Evolutionary conservation across 2,888 invertebrate species (phyloP).

Genomic region (Drosophila suboccidentalis): DNA sequence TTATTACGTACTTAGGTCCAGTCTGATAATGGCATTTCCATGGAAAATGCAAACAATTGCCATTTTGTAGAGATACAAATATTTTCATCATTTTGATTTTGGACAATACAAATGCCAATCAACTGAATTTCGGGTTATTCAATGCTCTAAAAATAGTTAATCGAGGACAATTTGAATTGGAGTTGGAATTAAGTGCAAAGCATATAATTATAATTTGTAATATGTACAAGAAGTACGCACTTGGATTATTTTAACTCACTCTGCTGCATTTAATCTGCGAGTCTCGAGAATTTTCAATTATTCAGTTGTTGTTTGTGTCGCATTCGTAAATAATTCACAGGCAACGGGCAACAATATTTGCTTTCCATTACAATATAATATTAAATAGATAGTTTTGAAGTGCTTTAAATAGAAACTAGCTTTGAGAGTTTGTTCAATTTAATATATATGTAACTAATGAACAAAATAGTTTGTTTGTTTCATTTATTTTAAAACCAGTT

Average conservation of each 20-base stretch:
- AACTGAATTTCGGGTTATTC: conserved; percentile 4
- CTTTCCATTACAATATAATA: background rate
- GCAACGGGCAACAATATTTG: background rate
- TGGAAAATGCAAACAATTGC: conserved; percentile 8
- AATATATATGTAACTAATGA: too few species aligned
- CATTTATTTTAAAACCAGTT: too few species aligned
- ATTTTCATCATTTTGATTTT: background rate
- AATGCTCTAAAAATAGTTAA: background rate
- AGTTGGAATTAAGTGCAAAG: conserved; percentile 5
- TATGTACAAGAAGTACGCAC: background rate
- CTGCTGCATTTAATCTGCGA: background rate
- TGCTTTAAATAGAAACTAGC: conserved; percentile 1
- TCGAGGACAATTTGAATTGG: background rate
- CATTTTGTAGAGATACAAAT: background rate
- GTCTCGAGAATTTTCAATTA: conserved; percentile 2
- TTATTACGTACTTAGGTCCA: background rate
- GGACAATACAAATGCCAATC: conserved; percentile 15
- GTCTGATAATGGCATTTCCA: background rate
- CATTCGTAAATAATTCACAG: conserved; percentile 5
- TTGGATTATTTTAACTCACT: background rate
- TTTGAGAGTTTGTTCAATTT: too few species aligned
- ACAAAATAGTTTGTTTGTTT: too few species aligned
- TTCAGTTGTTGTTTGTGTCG: conserved; percentile 6
- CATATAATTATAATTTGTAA: conserved; percentile 15
- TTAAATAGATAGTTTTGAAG: conserved; percentile 4